These are phyloP conservation scores for Drosophila nannoptera DNA, from an alignment of 1,140 invertebrate species.

Conservation along the genomic window DNA sequence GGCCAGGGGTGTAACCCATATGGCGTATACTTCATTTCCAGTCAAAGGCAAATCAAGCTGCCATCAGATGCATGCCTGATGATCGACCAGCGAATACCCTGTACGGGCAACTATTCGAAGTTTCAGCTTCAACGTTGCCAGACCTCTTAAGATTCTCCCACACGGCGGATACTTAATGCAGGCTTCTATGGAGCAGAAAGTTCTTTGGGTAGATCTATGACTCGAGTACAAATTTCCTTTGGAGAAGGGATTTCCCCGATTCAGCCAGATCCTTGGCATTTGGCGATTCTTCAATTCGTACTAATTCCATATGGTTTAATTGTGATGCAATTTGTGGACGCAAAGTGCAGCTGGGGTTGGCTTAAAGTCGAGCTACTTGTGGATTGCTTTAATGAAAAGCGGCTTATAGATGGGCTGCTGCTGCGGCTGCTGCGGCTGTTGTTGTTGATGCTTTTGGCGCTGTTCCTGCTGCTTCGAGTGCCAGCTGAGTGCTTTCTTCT, in stretches of 20 bases:
- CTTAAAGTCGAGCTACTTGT: neutral
- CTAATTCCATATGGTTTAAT: too few relatives aligned
- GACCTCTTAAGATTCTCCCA: too few relatives aligned
- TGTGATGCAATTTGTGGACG: neutral
- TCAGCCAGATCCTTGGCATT: too few relatives aligned
- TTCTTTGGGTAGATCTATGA: neutral
- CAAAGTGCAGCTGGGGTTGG: neutral
- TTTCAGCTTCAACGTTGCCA: too few relatives aligned
- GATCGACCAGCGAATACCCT: too few relatives aligned
- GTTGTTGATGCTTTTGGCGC: neutral
- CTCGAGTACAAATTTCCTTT: too few relatives aligned
- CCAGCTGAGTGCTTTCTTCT: constrained; percentile 2
- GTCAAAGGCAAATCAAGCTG: constrained; percentile 1
- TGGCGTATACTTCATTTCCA: constrained; percentile 34
- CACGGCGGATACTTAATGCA: too few relatives aligned
- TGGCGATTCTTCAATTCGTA: too few relatives aligned
- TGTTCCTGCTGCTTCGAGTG: neutral
- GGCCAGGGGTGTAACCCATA: constrained; percentile 4
- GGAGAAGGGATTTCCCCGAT: too few relatives aligned
- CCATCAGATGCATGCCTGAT: too few relatives aligned
- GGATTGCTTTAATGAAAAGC: neutral
- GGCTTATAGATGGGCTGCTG: neutral
- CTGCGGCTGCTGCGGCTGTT: neutral
- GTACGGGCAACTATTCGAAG: too few relatives aligned
- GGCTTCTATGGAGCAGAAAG: neutral